Evolutionary conservation across 2,888 invertebrate species (phyloP).

Genomic region (Watsonalla binaria): DNA sequence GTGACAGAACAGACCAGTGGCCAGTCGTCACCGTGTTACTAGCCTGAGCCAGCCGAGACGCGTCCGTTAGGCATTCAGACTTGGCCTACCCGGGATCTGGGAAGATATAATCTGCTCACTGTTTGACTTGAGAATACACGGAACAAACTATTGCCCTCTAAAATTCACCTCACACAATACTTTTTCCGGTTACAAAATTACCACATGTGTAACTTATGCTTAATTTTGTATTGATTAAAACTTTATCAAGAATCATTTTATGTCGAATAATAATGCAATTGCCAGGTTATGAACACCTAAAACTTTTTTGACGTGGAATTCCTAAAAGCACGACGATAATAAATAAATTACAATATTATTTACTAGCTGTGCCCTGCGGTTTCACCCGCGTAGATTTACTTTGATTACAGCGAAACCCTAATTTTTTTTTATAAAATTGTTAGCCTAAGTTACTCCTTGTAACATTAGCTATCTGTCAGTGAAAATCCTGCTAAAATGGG

Average conservation of each 20-base stretch:
- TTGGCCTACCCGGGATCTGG: conserved; percentile 59
- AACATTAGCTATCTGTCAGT: no score
- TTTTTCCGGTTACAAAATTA: neutral
- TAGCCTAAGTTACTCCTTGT: no score
- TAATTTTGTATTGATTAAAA: no score
- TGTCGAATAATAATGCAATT: neutral
- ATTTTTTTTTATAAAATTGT: no score
- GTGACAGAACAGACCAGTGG: conserved; percentile 51
- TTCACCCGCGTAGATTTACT: no score
- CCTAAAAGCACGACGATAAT: no score
- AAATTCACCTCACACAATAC: neutral
- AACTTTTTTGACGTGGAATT: neutral
- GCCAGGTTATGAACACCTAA: neutral
- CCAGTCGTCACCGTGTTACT: conserved; percentile 34
- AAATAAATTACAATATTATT: no score
- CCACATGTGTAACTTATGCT: no score
- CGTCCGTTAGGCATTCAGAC: conserved; percentile 69
- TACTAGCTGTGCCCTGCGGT: no score
- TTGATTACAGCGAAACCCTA: no score
- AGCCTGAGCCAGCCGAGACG: conserved; percentile 42
- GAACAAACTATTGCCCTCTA: neutral
- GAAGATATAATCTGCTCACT: conserved; percentile 62
- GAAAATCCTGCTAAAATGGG: no score
- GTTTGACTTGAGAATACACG: conserved; percentile 43
- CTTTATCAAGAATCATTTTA: no score